Evolutionary conservation across 2,888 invertebrate species (phyloP), one percentile per base, ranked within the genome.

Genomic region (Phragmatobia fuliginosa): DNA sequence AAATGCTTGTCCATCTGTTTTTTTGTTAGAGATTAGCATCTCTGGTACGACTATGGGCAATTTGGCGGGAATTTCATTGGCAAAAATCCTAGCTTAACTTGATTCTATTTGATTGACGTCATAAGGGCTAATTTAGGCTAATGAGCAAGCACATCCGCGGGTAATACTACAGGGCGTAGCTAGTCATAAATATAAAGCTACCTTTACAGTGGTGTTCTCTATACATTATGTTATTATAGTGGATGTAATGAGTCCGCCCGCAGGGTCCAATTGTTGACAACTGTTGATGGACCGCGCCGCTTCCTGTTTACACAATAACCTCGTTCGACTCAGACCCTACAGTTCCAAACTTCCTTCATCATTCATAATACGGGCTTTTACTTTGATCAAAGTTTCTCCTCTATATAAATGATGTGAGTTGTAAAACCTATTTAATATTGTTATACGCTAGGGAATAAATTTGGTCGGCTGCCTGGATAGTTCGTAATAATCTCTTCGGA

Each of bases 301-400:
- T 80, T 83, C 86, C 85, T 86, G 85, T 85, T 85, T 87, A 82
- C 77, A 79, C 78, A 77, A 77, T 73, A 78, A 74, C 79, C 78
- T 80, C 82, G 70, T 79, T 75, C 73, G 73, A 74, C 79, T 62
- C 75, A 61, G 41, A 67, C 80, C 83, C 75, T 76, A 76, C 76
- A 87, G 86, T 89, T 84, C 76, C 69, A 79, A 90, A 90, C 87
- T 90, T 87, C 79, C 85, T 88, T 88, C 89, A 91, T 91, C 89
- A 90, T 90, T 90, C 90, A 90, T 90, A 86, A 87, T 86, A 85
- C 83, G 83, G 85, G 82, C 81, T 80, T 81, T 84, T 83, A 84
- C 85, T 85, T 88, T 84, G 76, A 78, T 82, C 84, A 87, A 81
- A 81, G 73, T 81, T 81, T 78, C 73, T 69, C 70, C 71, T 72